Percentiles rank a stretch among this genome's conserved stretches.
Conservation (phyloP, 35 echinoderm and acorn worm genomes). For the Nesometra sesokonis region DNA sequence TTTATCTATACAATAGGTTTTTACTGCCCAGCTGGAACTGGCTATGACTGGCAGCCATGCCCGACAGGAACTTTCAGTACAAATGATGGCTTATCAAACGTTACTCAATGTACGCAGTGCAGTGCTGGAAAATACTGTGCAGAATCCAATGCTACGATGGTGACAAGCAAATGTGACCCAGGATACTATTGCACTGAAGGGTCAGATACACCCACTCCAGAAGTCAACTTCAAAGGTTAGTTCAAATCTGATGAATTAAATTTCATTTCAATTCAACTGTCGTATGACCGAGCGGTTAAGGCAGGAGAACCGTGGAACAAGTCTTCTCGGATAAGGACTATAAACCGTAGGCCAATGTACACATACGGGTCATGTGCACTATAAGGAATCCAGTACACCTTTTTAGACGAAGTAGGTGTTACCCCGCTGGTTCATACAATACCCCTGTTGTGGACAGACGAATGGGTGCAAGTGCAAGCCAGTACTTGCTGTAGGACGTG, state of each 20-base stretch:
- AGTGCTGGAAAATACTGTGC: constrained; percentile 66
- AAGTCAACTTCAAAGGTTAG: constrained; percentile 64
- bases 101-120: constrained; percentile 67
- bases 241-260: background rate
- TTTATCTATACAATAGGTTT: constrained; percentile 33
- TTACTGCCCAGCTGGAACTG: constrained; percentile 87
- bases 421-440: too few species aligned
- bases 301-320: too few species aligned
- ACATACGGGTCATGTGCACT: too few species aligned
- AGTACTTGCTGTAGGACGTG: too few species aligned
- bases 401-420: too few species aligned
- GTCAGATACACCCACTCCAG: constrained; percentile 80
- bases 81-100: constrained; percentile 56
- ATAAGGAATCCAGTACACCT: too few species aligned
- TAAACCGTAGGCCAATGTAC: too few species aligned
- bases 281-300: too few species aligned
- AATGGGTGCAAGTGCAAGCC: too few species aligned
- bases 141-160: constrained; percentile 59
- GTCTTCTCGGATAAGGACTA: too few species aligned
- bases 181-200: constrained; percentile 81
- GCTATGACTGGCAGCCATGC: constrained; percentile 82
- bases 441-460: too few species aligned
- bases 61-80: constrained; percentile 73
- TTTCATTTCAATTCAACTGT: too few species aligned
- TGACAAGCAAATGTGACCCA: constrained; percentile 52